A percentile compares a stretch with the other conserved stretches of the same genome.
Evolutionary conservation across 2,113 vertebrate species (phyloP).

Genomic region (Eolophus roseicapilla): DNA sequence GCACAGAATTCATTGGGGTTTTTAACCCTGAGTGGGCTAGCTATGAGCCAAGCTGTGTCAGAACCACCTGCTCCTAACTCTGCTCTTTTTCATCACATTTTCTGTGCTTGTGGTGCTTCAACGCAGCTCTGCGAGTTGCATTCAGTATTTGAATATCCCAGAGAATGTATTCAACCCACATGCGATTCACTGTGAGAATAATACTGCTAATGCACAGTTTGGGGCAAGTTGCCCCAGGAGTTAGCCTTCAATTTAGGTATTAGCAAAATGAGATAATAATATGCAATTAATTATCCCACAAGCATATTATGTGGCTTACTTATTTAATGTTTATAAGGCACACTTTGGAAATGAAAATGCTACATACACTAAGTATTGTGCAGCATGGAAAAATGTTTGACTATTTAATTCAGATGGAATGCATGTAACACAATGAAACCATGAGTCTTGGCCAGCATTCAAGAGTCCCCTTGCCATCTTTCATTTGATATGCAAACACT

Average conservation of each 20-base stretch:
- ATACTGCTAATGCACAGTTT: neutral
- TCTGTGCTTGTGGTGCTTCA: neutral
- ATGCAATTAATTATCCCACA: constrained; percentile 11
- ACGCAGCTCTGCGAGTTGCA: neutral
- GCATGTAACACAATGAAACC: constrained; percentile 43
- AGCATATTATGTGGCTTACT: neutral
- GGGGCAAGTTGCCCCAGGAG: neutral
- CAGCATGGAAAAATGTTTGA: constrained; percentile 25
- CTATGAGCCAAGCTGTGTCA: neutral
- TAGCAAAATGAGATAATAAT: constrained; percentile 36
- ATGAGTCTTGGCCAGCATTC: neutral
- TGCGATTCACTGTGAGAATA: neutral
- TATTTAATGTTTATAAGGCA: neutral
- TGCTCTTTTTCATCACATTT: neutral
- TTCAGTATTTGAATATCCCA: neutral
- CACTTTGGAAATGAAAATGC: constrained; percentile 10
- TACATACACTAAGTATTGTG: neutral
- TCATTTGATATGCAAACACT: constrained; percentile 53
- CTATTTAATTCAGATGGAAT: constrained; percentile 50
- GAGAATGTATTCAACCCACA: neutral
- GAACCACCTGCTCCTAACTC: neutral
- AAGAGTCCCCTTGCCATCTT: constrained; percentile 24
- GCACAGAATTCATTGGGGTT: neutral
- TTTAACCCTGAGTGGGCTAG: neutral
- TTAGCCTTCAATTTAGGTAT: constrained; percentile 21